Base-by-base conservation (phyloP, 2,888 invertebrate genomes). In the Pyrocoelia pectoralis region DNA sequence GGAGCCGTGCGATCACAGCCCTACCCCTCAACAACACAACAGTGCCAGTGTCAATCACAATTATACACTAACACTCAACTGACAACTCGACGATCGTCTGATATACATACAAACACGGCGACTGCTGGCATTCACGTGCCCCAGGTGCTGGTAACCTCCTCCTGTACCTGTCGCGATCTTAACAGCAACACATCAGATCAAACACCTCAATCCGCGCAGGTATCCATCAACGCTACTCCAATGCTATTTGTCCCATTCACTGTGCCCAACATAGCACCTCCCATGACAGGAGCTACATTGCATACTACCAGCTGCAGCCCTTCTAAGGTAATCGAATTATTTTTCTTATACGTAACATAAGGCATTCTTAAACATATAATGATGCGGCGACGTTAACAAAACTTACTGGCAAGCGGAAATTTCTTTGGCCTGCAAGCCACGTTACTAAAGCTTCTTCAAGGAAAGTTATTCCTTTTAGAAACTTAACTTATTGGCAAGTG, bases 211-310 rank as follows among this genome's bases (percentile, higher is more conserved):
- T 43, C 63, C 56, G 66, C 68, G 56, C 74, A 74, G 65, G 69
- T 74, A 56, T 68, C 74, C 49, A 69, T 72, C 68, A 73, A 70
- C 68, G 65, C 73, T 14, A 75, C 80, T 43, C 82, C 81, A 67
- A 83, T 83, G 83, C 78, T 83, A 72, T 83, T 83, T 74, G 83
- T 83, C 63, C 83, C 83, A 56, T 82, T 82, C 71, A 77, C 81
- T 59, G 79, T 82, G 68, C 81, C 82, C 65, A 82, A 75, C 73
- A 81, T 80, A 72, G 81, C 78, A 56, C 80, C 82, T 58, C 81
- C 79, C 19, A 78, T 81, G 74, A 78, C 79, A 12, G 79, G 76
- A 51, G 76, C 74, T 63, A 76, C 77, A 56, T 70, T 80, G 63
- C 80, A 80, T 65, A 77, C 78, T 70, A 78, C 74, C 72, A 81